A percentile compares a stretch with the other conserved stretches of the same genome.
phyloP scores from a whole-genome alignment of 1,140 invertebrate species.

The Drosophila arawakana region DNA sequence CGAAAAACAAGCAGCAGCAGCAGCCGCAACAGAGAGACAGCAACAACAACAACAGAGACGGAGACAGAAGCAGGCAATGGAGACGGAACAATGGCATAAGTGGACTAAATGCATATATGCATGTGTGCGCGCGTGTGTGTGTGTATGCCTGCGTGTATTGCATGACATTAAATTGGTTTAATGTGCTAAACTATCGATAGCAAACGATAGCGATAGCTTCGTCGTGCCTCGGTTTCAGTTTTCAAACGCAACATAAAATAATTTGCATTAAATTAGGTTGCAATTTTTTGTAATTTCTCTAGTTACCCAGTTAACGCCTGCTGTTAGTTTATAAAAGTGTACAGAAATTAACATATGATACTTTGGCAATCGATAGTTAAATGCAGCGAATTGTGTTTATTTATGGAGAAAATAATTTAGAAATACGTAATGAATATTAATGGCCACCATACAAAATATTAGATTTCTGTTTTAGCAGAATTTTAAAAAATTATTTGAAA shows the following conservation, averaged over 20 bases:
- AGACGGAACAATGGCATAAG: conserved; percentile 52
- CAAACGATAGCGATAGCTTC: background rate
- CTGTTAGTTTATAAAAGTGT: background rate
- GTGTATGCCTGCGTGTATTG: background rate
- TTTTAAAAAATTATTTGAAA: too few relatives aligned
- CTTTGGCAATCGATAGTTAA: background rate
- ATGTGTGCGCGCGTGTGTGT: conserved; percentile 5
- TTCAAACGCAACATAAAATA: background rate
- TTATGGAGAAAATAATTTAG: too few relatives aligned
- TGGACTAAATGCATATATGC: conserved; percentile 28
- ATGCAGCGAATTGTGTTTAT: background rate
- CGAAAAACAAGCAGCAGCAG: conserved; percentile 21
- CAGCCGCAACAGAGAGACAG: conserved; percentile 1
- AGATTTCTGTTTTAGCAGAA: too few relatives aligned
- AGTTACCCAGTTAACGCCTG: conserved; percentile 6
- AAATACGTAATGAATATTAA: too few relatives aligned
- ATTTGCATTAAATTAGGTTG: background rate
- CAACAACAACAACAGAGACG: background rate
- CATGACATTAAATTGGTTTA: conserved; percentile 1
- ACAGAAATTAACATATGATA: background rate
- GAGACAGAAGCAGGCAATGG: conserved; percentile 4
- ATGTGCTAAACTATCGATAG: conserved; percentile 13
- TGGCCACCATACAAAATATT: too few relatives aligned
- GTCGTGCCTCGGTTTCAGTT: background rate
- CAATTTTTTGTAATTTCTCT: conserved; percentile 4